These are phyloP conservation scores for Saturnia japonica DNA, from an alignment of 2,888 invertebrate genomes.

Conservation along the genomic window DNA sequence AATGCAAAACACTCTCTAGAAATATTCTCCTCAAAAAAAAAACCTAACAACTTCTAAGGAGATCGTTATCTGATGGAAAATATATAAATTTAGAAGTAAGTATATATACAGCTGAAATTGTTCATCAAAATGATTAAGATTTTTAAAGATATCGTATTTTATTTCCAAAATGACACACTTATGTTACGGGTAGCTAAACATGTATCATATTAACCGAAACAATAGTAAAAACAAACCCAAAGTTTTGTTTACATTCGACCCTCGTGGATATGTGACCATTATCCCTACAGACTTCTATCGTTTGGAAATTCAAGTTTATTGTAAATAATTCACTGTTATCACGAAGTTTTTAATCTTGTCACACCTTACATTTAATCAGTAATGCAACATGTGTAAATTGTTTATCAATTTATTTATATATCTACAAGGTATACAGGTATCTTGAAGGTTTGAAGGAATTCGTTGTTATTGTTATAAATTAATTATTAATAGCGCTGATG, in stretches of 20 bases:
- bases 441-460: not conserved
- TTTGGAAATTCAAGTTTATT: not conserved
- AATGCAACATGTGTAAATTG: not conserved
- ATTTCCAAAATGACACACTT: too few species aligned
- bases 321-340: not conserved
- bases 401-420: constrained; percentile 10
- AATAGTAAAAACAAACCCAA: not conserved
- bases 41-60: too few species aligned
- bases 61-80: too few species aligned
- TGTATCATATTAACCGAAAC: not conserved
- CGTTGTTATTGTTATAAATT: constrained; percentile 1
- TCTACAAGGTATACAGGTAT: constrained; percentile 7
- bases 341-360: not conserved
- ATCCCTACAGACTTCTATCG: not conserved
- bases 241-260: not conserved
- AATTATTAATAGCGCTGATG: constrained; percentile 7
- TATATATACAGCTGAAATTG: too few species aligned
- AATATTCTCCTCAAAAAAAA: too few species aligned
- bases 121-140: too few species aligned
- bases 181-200: too few species aligned
- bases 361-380: constrained; percentile 2
- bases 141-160: too few species aligned
- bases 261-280: not conserved
- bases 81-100: too few species aligned
- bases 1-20: too few species aligned